phyloP scores from a whole-genome alignment of 1,140 invertebrate genomes.

The Hycleus cichorii region DNA sequence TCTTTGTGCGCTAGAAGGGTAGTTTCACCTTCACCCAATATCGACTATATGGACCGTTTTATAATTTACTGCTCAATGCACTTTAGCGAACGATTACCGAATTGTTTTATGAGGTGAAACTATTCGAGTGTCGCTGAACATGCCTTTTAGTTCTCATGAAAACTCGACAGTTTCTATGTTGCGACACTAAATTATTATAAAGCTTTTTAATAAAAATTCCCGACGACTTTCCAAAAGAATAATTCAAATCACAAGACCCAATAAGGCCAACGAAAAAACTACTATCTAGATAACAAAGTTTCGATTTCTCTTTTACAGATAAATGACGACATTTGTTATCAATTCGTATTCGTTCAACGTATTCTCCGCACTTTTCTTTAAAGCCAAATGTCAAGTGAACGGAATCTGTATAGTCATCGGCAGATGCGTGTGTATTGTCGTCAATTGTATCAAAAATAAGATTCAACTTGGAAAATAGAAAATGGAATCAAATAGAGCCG shows the following conservation, averaged over 20 bases:
- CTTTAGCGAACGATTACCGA: no score
- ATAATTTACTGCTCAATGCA: not conserved
- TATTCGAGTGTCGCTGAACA: no score
- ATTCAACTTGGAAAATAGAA: slow-evolving; percentile 10
- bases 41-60: slow-evolving; percentile 1
- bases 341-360: slow-evolving; percentile 20
- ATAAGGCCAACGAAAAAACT: slow-evolving; percentile 11
- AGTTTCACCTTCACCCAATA: not conserved
- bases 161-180: no score
- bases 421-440: slow-evolving; percentile 9
- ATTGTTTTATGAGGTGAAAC: no score
- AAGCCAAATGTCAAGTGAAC: slow-evolving; percentile 9
- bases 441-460: slow-evolving; percentile 12
- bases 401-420: slow-evolving; percentile 16
- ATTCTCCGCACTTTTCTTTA: slow-evolving; percentile 9
- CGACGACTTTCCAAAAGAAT: not conserved
- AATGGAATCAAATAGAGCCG: slow-evolving; percentile 9
- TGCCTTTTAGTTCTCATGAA: no score
- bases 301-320: slow-evolving; percentile 2
- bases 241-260: not conserved
- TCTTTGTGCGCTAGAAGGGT: not conserved
- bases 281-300: not conserved
- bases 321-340: slow-evolving; percentile 18
- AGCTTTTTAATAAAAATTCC: not conserved
- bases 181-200: no score